These are phyloP conservation scores for Pectinophora gossypiella DNA, from an alignment of 1,140 invertebrate genomes.

Conservation along the genomic window DNA sequence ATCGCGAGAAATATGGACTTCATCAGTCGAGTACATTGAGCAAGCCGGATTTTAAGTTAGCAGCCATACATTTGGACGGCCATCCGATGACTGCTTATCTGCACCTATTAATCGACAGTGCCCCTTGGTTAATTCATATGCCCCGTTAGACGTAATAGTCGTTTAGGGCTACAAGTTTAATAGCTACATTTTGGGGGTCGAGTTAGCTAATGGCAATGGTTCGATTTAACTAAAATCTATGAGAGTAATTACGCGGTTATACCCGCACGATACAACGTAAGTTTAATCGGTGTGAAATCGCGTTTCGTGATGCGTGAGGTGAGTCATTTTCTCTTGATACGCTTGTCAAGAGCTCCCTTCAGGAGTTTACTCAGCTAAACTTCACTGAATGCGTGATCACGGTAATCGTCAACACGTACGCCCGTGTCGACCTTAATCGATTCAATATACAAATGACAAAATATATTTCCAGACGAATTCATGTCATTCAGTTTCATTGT, in stretches of 20 bases:
- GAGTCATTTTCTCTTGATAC: no score
- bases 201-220: constrained; percentile 8
- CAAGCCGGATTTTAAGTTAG: constrained; percentile 15
- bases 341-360: no score
- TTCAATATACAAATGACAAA: no score
- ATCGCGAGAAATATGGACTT: no score
- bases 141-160: constrained; percentile 40
- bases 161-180: constrained; percentile 25
- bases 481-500: no score
- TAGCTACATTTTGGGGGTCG: constrained; percentile 13
- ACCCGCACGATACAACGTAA: not conserved
- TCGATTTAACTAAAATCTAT: not conserved
- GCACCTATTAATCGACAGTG: constrained; percentile 38
- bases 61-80: constrained; percentile 21
- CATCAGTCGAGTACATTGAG: not conserved
- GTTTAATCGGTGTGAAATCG: not conserved
- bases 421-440: no score
- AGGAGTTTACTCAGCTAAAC: no score
- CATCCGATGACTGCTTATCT: constrained; percentile 29
- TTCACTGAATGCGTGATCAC: no score
- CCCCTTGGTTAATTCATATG: constrained; percentile 40
- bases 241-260: not conserved
- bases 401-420: no score
- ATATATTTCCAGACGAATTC: no score
- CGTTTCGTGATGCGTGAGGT: constrained; percentile 14